phyloP scores from a whole-genome alignment of 2,888 invertebrate species.

The Sisyra terminalis region DNA sequence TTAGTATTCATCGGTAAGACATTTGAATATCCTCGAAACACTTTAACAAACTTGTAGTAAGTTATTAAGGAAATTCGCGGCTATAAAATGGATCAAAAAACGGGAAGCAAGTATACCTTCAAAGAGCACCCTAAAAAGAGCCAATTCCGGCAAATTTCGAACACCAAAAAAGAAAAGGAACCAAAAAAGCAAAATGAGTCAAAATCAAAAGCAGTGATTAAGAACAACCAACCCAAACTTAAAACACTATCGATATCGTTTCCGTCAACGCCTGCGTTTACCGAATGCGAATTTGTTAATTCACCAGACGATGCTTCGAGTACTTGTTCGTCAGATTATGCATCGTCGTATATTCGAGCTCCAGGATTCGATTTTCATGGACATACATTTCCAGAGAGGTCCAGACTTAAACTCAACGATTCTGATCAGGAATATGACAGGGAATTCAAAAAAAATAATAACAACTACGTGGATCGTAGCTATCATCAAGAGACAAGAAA shows the following conservation, averaged over 20 bases:
- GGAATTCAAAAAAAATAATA: background rate
- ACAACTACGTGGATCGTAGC: background rate
- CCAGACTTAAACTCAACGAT: background rate
- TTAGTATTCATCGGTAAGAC: too few species aligned
- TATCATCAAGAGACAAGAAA: background rate
- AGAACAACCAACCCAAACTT: background rate
- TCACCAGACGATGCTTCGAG: slow-evolving; percentile 2
- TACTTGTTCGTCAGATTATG: slow-evolving; percentile 1
- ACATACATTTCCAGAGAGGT: background rate
- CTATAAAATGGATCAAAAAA: too few species aligned
- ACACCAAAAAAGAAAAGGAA: too few species aligned
- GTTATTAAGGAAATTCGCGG: too few species aligned
- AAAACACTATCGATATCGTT: background rate
- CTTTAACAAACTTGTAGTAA: too few species aligned
- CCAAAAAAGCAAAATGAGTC: too few species aligned
- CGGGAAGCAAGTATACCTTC: too few species aligned
- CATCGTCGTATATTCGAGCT: slow-evolving; percentile 1
- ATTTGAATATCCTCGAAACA: too few species aligned
- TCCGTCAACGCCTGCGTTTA: background rate
- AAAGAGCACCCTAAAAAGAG: too few species aligned
- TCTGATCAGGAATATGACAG: background rate
- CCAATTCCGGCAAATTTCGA: too few species aligned
- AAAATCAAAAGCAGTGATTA: too few species aligned
- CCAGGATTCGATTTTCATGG: slow-evolving; percentile 3
- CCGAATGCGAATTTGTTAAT: slow-evolving; percentile 4